phyloP scores from a whole-genome alignment of 1,140 invertebrate genomes.

The Caerostris darwini region DNA sequence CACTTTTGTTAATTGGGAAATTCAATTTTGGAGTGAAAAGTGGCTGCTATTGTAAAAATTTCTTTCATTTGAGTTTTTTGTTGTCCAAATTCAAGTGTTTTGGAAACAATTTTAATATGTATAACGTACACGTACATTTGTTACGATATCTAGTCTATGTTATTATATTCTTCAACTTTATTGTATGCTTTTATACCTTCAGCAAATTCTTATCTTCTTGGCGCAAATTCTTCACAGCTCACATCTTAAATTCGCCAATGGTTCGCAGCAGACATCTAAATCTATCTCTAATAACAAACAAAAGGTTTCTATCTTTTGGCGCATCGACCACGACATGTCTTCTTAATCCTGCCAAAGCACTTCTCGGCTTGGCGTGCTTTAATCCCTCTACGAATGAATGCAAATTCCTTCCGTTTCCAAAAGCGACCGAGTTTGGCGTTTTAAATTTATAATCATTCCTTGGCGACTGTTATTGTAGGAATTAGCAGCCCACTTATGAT shows the following conservation, averaged over 20 bases:
- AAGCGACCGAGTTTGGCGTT: neutral
- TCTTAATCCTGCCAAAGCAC: constrained; percentile 19
- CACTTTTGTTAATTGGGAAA: no score
- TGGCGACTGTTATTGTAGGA: constrained; percentile 55
- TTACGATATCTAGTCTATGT: no score
- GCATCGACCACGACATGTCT: constrained; percentile 11
- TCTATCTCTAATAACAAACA: neutral
- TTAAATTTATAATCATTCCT: constrained; percentile 51
- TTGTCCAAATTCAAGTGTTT: no score
- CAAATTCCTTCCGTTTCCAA: constrained; percentile 26
- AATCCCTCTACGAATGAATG: constrained; percentile 16
- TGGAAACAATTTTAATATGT: no score
- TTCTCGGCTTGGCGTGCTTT: neutral
- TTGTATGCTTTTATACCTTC: no score
- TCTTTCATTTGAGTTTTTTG: no score
- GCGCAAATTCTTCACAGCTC: no score
- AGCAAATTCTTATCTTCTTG: no score
- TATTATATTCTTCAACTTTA: no score
- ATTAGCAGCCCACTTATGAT: constrained; percentile 44
- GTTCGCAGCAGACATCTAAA: neutral
- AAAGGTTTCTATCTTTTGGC: neutral
- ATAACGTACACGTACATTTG: no score
- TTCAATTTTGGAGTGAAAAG: no score
- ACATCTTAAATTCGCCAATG: neutral
- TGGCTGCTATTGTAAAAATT: no score